These are phyloP conservation scores for Sarcophaga bullata DNA, from an alignment of 1,140 invertebrate species.

Conservation along the genomic window DNA sequence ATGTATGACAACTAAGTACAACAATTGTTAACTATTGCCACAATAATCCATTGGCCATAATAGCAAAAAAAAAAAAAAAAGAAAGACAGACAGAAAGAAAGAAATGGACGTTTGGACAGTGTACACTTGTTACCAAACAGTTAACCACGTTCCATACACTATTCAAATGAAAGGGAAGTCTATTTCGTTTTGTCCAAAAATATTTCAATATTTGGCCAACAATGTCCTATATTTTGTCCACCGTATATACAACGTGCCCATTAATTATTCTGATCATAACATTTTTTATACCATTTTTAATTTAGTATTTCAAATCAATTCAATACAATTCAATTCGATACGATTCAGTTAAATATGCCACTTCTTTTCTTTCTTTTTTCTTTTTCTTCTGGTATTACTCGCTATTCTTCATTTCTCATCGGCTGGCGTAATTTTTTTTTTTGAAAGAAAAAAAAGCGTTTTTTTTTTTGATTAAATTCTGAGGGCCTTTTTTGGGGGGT, in stretches of 20 bases:
- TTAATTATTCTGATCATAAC: not conserved
- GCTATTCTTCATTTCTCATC: not conserved
- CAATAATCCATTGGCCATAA: conserved; percentile 4
- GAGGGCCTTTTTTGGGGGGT: not conserved
- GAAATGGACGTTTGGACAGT: not conserved
- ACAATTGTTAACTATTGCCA: not conserved
- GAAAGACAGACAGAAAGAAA: not conserved
- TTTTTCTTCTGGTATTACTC: not conserved
- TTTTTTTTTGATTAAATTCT: no score
- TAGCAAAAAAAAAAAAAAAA: conserved; percentile 15
- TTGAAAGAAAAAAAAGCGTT: not conserved
- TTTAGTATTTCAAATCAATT: not conserved
- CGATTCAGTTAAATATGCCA: conserved; percentile 35
- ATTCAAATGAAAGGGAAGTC: conserved; percentile 37
- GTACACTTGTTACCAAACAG: conserved; percentile 22
- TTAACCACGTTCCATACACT: conserved; percentile 24
- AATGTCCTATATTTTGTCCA: conserved; percentile 14
- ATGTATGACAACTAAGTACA: no score
- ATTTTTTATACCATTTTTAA: not conserved
- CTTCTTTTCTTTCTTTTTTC: not conserved
- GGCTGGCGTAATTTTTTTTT: not conserved
- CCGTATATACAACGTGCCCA: not conserved
- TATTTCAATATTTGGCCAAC: not conserved
- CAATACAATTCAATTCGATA: not conserved
- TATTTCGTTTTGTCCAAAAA: not conserved